Percentiles rank a stretch among this genome's conserved stretches.
These are phyloP conservation scores for Oikopleura dioica DNA, from an alignment of 23 tunicate genomes.

Conservation along the genomic window DNA sequence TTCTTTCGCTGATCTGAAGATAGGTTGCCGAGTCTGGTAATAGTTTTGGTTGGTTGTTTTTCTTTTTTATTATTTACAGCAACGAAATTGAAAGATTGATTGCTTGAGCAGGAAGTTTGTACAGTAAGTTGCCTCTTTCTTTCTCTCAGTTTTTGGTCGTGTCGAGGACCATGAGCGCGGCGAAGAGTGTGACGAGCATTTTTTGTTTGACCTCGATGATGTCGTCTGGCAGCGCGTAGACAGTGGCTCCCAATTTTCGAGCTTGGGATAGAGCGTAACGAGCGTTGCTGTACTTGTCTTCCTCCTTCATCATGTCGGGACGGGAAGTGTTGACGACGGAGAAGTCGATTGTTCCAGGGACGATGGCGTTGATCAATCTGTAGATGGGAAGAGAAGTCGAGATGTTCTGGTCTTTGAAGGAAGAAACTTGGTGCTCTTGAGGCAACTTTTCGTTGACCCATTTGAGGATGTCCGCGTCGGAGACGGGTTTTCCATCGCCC, in stretches of 20 bases:
- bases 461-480: background rate
- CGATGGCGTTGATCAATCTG: slow-evolving; percentile 7
- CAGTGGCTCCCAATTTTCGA: slow-evolving; percentile 9
- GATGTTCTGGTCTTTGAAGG: background rate
- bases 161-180: background rate
- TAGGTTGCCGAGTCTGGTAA: too few species aligned
- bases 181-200: background rate
- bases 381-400: background rate
- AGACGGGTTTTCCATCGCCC: slow-evolving; percentile 11
- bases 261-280: slow-evolving; percentile 8
- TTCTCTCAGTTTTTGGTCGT: background rate
- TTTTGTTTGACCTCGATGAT: background rate
- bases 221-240: slow-evolving; percentile 7
- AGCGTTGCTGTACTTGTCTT: background rate
- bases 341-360: background rate
- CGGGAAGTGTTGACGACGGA: background rate
- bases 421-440: background rate
- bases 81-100: too few species aligned
- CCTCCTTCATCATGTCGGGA: background rate
- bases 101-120: background rate
- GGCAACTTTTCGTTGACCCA: background rate
- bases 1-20: too few species aligned
- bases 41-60: too few species aligned
- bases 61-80: too few species aligned
- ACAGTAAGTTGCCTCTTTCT: background rate